These are phyloP conservation scores for Acrossocheilus fasciatus DNA, from an alignment of 2,797 vertebrate genomes.

Conservation along the genomic window DNA sequence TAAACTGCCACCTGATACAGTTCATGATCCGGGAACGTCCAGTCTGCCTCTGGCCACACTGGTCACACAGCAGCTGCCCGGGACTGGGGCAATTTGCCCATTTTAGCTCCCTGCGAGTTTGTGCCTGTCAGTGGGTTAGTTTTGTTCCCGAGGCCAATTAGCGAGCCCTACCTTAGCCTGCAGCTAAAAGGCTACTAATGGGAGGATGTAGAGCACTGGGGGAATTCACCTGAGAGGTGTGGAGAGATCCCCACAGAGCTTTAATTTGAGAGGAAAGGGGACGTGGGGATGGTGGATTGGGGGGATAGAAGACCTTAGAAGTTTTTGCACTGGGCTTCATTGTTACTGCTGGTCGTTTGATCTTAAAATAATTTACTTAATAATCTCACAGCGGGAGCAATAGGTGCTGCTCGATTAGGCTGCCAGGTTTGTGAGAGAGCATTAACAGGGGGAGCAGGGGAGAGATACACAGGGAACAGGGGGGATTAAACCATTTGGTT, in stretches of 20 bases:
- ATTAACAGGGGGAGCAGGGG: conserved; percentile 5
- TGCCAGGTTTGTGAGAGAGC: conserved; percentile 89
- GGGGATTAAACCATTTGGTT: conserved; percentile 75
- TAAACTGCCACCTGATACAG: conserved; percentile 65
- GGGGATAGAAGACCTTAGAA: conserved; percentile 88
- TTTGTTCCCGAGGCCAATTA: conserved; percentile 99
- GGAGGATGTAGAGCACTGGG: conserved; percentile 70
- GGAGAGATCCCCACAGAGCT: conserved; percentile 92
- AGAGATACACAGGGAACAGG: conserved; percentile 61
- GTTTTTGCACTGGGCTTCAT: conserved; percentile 98
- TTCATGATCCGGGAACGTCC: conserved; percentile 76
- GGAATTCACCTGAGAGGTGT: conserved; percentile 92
- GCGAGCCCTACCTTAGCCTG: conserved; percentile 96
- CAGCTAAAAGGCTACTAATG: conserved; percentile 95
- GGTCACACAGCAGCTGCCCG: conserved; percentile 77
- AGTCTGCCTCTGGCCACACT: conserved; percentile 70
- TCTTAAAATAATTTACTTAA: conserved; percentile 99
- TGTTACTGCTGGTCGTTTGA: conserved; percentile 98
- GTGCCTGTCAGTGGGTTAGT: conserved; percentile 97
- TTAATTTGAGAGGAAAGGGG: conserved; percentile 87
- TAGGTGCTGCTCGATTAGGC: conserved; percentile 96
- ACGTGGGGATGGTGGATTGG: conserved; percentile 64
- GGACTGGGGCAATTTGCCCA: conserved; percentile 88
- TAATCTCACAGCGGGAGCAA: conserved; percentile 99
- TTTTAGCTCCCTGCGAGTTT: conserved; percentile 89